Percentiles rank a stretch among this genome's conserved stretches.
phyloP scores from a whole-genome alignment of 2,113 vertebrate genomes.

The Neofelis nebulosa region DNA sequence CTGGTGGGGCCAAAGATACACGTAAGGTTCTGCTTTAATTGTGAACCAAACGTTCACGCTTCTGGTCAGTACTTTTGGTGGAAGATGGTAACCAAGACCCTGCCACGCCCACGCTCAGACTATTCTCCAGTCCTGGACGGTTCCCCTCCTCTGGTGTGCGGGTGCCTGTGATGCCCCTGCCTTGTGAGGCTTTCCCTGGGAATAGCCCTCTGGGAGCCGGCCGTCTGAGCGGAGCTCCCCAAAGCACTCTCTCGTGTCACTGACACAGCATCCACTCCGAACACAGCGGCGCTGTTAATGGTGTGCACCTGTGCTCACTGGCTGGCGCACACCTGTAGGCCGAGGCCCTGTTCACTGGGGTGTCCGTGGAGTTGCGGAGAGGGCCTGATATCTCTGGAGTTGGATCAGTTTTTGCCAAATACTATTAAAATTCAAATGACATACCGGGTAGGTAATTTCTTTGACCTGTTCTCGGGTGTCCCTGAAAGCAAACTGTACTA shows the following conservation, averaged over 20 bases:
- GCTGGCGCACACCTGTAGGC: not conserved
- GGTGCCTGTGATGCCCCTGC: not conserved
- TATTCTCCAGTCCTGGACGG: not conserved
- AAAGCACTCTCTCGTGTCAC: not conserved
- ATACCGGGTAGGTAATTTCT: conserved; percentile 93
- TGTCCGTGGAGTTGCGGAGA: not conserved
- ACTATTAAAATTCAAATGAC: conserved; percentile 45
- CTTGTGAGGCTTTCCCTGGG: not conserved
- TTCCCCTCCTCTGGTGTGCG: not conserved
- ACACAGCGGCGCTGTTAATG: not conserved
- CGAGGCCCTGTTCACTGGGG: not conserved
- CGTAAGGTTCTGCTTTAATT: no score
- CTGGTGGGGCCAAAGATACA: not conserved
- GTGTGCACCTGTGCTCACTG: not conserved
- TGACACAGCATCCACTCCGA: not conserved
- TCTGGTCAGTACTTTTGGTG: not conserved
- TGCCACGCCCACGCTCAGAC: not conserved
- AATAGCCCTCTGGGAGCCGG: not conserved
- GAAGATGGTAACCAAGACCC: not conserved
- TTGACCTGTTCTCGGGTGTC: conserved; percentile 93
- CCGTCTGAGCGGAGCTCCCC: not conserved
- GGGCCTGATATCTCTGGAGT: not conserved
- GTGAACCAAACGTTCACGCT: not conserved
- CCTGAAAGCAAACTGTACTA: conserved; percentile 97
- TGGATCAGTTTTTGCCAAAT: not conserved